Base-by-base conservation (phyloP, 2,797 vertebrate species). In the Chelon labrosus region DNA sequence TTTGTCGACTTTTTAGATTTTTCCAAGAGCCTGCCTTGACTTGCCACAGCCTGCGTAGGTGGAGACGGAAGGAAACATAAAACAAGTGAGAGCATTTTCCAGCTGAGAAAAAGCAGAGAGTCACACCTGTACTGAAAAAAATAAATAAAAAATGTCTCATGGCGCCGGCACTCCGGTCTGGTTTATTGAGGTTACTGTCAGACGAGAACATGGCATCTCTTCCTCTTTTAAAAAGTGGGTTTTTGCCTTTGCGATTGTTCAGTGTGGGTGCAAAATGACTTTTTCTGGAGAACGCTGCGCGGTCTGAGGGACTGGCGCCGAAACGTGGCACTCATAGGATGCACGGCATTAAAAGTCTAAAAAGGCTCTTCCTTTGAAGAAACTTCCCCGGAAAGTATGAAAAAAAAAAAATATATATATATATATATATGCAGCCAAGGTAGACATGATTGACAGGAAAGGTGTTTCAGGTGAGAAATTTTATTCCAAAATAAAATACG, bases 251-350 rank as follows among this genome's bases (percentile, higher is more conserved):
- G 31, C 71, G 49, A 68, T 27, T 63, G 44, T 59, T 82, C 46
- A 60, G 22, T 10, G 7, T 70, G 25, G 61, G 66, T 54, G 58
- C 50, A 69, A 73, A 84, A 70, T 57, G 53, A 10, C 39, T 83
- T 80, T 49, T 82, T 73, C 52, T 56, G 52, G 3, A 57, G n/a
- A 71, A 58, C 6, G 19, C 58, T 0, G 11, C 14, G 20, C 50
- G 79, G 77, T 79, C 74, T 64, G 54, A 62, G 27, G 44, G 31
- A 76, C 66, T 72, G 65, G 68, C 75, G 81, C 67, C 71, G 25
- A 59, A 66, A 69, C 49, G 52, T 75, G 61, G 58, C 56, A 65
- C 77, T 65, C 42, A 65, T 79, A 76, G 71, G 49, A 72, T 76
- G 65, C 53, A 60, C 5, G 46, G 35, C 53, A 63, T 46, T 75